Base-by-base conservation (phyloP, 1,140 invertebrate species). In the Cryptotermes secundus region DNA sequence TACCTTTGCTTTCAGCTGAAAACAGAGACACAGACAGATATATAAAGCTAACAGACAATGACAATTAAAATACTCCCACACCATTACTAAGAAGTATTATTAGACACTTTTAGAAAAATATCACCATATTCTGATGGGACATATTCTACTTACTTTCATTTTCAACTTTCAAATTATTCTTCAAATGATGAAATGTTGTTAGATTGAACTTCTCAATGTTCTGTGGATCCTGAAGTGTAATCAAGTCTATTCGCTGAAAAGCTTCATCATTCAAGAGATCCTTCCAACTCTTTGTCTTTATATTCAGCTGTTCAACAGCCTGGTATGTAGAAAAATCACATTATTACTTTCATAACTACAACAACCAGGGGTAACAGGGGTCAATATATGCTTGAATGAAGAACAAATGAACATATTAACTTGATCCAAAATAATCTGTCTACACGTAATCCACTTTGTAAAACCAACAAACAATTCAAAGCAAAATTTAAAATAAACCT, bases 171-270 rank as follows among this genome's bases (percentile, higher is more conserved):
- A 99, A 91, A 89, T 97, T 97, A 87, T 99, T 96, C 88, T 97
- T 97, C n/a, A 99, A 92, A 90, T 99, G 97, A 93, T 99, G 95
- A 90, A 99, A 99, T 10, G 92, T 93, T 0, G 96, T 95, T 82
- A 99, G 94, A 91, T 99, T 99, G 88, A 99, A 99, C 91, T 99
- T 99, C 24, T 94, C 92, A 42, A 98, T 92, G 90, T 99, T 93
- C 79, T 92, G 94, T 16, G 99, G 98, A 91, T 99, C 96, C 89
- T 98, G 99, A 88, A 99, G 94, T 2, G 94, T 96, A 82, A 99
- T 98, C 16, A 99, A 93, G 89, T 99, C 98, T 88, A 93, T 95
- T 86, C 97, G 93, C n/a, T 92, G 91, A 89, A 99, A 99, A 22
- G 97, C 93, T 87, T 95, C 93, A 90, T 99, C 98, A 87, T 93